Conservation (phyloP, 1,140 invertebrate genomes). For the Pinna nobilis region DNA sequence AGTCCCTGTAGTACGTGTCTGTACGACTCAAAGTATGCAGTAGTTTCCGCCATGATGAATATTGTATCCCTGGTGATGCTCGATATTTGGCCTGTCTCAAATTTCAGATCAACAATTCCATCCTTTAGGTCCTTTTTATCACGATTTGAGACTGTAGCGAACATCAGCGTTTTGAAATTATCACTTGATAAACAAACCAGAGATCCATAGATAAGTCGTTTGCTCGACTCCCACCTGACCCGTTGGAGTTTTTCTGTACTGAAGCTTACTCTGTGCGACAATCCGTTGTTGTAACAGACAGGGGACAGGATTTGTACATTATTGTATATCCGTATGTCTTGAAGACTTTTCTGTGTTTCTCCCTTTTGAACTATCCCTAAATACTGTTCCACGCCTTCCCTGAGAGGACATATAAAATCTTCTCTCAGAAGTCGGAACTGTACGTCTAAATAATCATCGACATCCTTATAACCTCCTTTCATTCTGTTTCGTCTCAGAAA, state of each 20-base stretch:
- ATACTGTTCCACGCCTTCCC: slow-evolving; percentile 69
- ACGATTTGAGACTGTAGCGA: slow-evolving; percentile 82
- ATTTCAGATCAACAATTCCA: slow-evolving; percentile 72
- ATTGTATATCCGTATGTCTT: slow-evolving; percentile 58
- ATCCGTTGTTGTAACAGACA: slow-evolving; percentile 43
- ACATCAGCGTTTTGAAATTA: slow-evolving; percentile 81
- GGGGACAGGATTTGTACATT: slow-evolving; percentile 56
- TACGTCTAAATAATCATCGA: slow-evolving; percentile 85
- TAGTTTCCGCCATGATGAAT: slow-evolving; percentile 76
- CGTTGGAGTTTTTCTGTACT: slow-evolving; percentile 52
- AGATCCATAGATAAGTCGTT: slow-evolving; percentile 83
- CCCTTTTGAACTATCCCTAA: slow-evolving; percentile 21
- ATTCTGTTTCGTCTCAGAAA: slow-evolving; percentile 80
- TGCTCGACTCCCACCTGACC: slow-evolving; percentile 73
- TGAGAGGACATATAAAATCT: slow-evolving; percentile 77
- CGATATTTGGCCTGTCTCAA: slow-evolving; percentile 51
- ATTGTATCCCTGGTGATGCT: slow-evolving; percentile 29
- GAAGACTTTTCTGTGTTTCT: slow-evolving; percentile 16
- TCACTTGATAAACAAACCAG: slow-evolving; percentile 83
- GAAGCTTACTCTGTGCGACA: slow-evolving; percentile 63
- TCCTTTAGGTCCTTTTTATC: slow-evolving; percentile 69
- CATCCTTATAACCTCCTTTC: slow-evolving; percentile 78
- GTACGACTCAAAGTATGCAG: slow-evolving; percentile 77
- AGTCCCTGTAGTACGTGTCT: slow-evolving; percentile 74
- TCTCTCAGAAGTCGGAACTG: slow-evolving; percentile 86